Evolutionary conservation across 2,888 invertebrate species (phyloP).

Genomic region (Tricholauxania praeusta): DNA sequence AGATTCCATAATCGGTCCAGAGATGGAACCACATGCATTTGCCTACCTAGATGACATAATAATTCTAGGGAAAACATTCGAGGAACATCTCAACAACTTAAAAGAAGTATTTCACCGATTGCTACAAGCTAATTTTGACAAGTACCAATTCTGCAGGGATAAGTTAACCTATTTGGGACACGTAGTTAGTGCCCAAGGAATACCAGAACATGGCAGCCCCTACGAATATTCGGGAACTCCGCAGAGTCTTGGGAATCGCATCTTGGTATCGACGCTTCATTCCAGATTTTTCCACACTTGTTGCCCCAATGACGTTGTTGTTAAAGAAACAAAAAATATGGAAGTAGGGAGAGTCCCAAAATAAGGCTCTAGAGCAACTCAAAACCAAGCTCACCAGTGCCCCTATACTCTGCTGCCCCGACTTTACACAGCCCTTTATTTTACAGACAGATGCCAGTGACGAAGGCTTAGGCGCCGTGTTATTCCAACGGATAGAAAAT

Average conservation of each 20-base stretch:
- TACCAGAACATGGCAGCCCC: background rate
- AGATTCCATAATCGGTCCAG: too few species aligned
- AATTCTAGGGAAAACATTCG: too few species aligned
- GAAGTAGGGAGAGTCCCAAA: background rate
- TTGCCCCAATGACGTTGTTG: background rate
- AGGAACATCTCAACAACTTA: background rate
- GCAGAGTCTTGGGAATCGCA: background rate
- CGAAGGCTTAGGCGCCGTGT: constrained; percentile 25
- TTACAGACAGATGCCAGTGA: constrained; percentile 37
- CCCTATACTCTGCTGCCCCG: constrained; percentile 20
- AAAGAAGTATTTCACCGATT: background rate
- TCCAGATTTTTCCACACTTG: background rate
- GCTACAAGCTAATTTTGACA: background rate
- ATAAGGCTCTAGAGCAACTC: background rate
- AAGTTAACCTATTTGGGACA: background rate
- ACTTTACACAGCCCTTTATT: constrained; percentile 29
- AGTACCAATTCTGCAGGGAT: background rate
- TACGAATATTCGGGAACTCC: constrained; percentile 3
- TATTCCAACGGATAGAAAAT: constrained; percentile 8
- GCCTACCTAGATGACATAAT: too few species aligned
- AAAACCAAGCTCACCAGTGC: constrained; percentile 30
- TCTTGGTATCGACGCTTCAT: constrained; percentile 19
- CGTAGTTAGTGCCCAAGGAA: background rate
- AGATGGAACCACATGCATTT: too few species aligned
- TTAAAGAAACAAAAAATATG: background rate